Conservation (phyloP, 2,113 vertebrate species). For the Suncus etruscus region DNA sequence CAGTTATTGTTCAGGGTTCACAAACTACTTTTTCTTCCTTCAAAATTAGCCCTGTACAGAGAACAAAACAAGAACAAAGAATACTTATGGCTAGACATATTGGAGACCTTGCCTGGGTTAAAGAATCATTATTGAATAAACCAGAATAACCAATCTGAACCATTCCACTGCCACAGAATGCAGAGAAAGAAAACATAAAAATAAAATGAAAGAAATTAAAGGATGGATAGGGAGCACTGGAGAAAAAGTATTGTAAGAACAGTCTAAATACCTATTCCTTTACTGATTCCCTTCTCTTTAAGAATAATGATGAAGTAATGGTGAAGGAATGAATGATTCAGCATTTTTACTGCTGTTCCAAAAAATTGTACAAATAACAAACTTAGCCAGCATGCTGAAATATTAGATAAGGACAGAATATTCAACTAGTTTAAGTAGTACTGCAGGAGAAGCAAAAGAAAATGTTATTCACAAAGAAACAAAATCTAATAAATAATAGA, state of each 20-base stretch:
- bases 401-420: not conserved
- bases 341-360: not conserved
- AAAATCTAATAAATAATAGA: not conserved
- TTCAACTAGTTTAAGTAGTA: not conserved
- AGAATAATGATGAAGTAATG: not conserved
- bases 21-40: slow-evolving; percentile 49
- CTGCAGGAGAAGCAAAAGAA: not conserved
- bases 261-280: not conserved
- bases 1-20: too few relatives aligned
- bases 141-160: slow-evolving; percentile 62
- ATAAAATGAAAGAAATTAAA: slow-evolving; percentile 39
- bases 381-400: not conserved
- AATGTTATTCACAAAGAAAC: not conserved
- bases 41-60: slow-evolving; percentile 49
- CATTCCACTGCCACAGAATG: slow-evolving; percentile 22
- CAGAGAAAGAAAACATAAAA: slow-evolving; percentile 3
- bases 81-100: slow-evolving; percentile 34
- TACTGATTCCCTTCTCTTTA: not conserved
- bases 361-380: not conserved
- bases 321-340: too few relatives aligned
- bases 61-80: slow-evolving; percentile 58
- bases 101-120: slow-evolving; percentile 29
- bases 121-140: slow-evolving; percentile 51
- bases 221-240: not conserved
- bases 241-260: not conserved